Evolutionary conservation across 2,797 vertebrate species (phyloP).

Genomic region (Carapus acus): DNA sequence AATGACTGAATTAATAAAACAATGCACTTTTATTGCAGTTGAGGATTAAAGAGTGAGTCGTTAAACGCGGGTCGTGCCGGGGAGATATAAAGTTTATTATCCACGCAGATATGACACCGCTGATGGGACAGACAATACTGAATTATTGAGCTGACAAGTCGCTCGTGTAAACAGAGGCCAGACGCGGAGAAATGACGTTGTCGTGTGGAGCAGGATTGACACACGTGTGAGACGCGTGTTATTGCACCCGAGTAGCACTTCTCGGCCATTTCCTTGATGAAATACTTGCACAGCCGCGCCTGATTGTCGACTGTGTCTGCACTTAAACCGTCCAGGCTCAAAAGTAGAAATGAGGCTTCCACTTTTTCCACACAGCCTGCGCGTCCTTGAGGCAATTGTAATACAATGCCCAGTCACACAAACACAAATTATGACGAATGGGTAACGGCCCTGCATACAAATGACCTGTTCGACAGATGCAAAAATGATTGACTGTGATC

Average conservation of each 20-base stretch:
- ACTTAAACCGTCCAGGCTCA: constrained; percentile 27
- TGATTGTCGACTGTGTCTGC: constrained; percentile 29
- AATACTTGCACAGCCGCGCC: constrained; percentile 1
- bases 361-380: constrained; percentile 33
- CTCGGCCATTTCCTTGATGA: constrained; percentile 13
- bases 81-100: constrained; percentile 21
- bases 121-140: constrained; percentile 19
- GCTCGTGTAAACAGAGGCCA: constrained; percentile 21
- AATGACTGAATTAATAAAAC: constrained; percentile 35
- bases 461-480: constrained; percentile 48
- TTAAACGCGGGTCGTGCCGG: constrained; percentile 11
- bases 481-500: constrained; percentile 49
- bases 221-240: not conserved
- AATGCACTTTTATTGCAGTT: constrained; percentile 16
- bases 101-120: constrained; percentile 4
- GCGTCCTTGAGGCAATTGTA: constrained; percentile 44
- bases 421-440: constrained; percentile 67
- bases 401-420: constrained; percentile 44
- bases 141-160: constrained; percentile 21
- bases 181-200: not conserved
- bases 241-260: constrained; percentile 14
- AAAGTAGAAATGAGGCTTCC: constrained; percentile 28
- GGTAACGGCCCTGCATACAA: constrained; percentile 44
- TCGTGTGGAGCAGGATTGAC: not conserved
- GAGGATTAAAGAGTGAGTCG: constrained; percentile 4